A percentile compares a stretch with the other conserved stretches of the same genome.
phyloP scores from a whole-genome alignment of 2,113 vertebrate species.

The Vulpes ferrilata region DNA sequence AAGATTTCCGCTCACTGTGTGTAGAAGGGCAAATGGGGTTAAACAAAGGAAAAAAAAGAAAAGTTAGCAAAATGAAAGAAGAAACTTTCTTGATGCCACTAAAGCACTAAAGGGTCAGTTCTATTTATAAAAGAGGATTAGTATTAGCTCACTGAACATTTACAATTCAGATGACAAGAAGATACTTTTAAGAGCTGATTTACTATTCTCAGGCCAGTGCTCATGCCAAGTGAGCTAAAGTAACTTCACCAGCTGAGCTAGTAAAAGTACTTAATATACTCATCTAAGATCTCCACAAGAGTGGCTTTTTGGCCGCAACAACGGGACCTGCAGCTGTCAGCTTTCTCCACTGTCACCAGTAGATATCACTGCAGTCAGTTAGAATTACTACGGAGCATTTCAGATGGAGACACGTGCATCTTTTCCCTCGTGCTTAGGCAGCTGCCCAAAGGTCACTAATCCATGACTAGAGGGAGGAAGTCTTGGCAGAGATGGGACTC shows the following conservation, averaged over 20 bases:
- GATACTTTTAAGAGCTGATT: conserved; percentile 78
- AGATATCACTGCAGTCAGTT: conserved; percentile 71
- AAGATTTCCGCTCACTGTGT: not conserved
- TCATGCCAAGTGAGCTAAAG: conserved; percentile 74
- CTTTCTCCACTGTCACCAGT: conserved; percentile 74
- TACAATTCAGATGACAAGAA: conserved; percentile 70
- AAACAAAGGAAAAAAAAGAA: conserved; percentile 36
- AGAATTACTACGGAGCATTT: conserved; percentile 69
- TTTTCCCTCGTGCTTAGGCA: conserved; percentile 76
- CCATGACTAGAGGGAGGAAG: conserved; percentile 65
- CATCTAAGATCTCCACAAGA: conserved; percentile 24
- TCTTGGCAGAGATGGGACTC: conserved; percentile 73
- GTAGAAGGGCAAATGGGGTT: not conserved
- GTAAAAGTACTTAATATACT: conserved; percentile 72
- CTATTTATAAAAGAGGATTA: conserved; percentile 76
- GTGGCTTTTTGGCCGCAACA: conserved; percentile 70
- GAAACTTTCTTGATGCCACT: conserved; percentile 15
- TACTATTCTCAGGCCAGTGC: conserved; percentile 66
- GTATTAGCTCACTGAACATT: conserved; percentile 75
- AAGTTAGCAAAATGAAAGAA: conserved; percentile 37
- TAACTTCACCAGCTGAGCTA: conserved; percentile 70
- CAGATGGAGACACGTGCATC: conserved; percentile 66
- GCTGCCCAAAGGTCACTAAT: conserved; percentile 80
- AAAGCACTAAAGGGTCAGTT: conserved; percentile 54
- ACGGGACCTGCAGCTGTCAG: conserved; percentile 64